Evolutionary conservation across 1,140 invertebrate species (phyloP).

Genomic region (Drosophila willistoni): DNA sequence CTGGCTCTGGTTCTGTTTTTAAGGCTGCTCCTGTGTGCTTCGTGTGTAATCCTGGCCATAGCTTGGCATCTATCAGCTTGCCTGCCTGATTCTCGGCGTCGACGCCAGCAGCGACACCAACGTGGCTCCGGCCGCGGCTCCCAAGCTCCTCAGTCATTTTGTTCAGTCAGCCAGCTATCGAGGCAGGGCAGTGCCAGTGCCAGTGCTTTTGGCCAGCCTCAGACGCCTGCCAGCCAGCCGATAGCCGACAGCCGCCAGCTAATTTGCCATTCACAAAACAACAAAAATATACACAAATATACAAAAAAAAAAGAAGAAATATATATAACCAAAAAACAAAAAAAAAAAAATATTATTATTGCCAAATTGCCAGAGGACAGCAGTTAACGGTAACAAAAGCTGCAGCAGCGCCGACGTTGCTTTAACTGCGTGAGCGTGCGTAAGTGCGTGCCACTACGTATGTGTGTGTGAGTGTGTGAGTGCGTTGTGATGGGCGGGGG

Average conservation of each 20-base stretch:
- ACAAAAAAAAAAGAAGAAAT: conserved; percentile 23
- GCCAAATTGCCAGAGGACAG: conserved; percentile 40
- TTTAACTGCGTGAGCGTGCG: conserved; percentile 40
- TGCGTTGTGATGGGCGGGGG: not conserved
- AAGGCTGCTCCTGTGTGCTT: conserved; percentile 16
- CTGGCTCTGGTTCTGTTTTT: conserved; percentile 28
- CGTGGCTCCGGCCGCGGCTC: conserved; percentile 4
- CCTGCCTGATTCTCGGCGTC: conserved; percentile 5
- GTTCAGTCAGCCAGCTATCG: conserved; percentile 40
- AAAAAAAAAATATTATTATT: conserved; percentile 45
- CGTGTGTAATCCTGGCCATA: conserved; percentile 10
- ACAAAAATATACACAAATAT: conserved; percentile 18
- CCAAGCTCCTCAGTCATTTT: conserved; percentile 16
- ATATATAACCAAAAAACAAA: conserved; percentile 23
- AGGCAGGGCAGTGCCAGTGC: conserved; percentile 35
- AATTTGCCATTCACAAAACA: conserved; percentile 60
- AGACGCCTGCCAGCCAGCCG: conserved; percentile 41
- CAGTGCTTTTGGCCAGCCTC: conserved; percentile 15
- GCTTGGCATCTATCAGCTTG: not conserved
- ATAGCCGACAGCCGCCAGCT: conserved; percentile 34
- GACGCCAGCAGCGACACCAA: conserved; percentile 37
- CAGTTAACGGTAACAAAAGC: conserved; percentile 28
- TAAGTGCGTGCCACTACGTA: conserved; percentile 23
- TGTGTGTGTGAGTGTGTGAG: conserved; percentile 26
- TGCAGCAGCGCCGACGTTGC: conserved; percentile 24